Conservation (phyloP, 2,113 vertebrate species). For the Ptilorrhoa leucosticta region DNA sequence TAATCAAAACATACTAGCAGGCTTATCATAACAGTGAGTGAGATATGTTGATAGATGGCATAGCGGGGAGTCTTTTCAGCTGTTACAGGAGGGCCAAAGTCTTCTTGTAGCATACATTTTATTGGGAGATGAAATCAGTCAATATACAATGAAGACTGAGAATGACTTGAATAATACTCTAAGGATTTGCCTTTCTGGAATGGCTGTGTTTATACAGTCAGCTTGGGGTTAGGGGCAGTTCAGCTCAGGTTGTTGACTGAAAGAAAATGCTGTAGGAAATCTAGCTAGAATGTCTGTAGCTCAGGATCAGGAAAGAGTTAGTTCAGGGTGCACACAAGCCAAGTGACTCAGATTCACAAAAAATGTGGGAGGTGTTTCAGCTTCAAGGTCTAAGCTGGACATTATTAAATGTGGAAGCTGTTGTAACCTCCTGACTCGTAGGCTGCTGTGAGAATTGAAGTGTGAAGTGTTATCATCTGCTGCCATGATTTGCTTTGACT, state of each 20-base stretch:
- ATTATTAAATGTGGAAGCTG: not conserved
- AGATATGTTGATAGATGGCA: not conserved
- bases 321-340: not conserved
- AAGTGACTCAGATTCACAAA: not conserved
- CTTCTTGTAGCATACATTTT: not conserved
- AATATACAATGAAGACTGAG: not conserved
- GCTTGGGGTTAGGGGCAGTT: not conserved
- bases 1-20: not conserved
- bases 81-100: not conserved
- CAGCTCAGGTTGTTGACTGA: not conserved
- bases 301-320: not conserved
- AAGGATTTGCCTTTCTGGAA: not conserved
- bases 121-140: not conserved
- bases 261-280: not conserved
- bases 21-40: not conserved
- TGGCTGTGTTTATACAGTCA: not conserved
- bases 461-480: conserved; percentile 11
- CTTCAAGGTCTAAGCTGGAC: not conserved
- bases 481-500: conserved; percentile 32
- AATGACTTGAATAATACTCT: not conserved
- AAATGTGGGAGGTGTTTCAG: not conserved
- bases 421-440: not conserved
- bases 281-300: not conserved
- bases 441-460: not conserved
- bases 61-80: not conserved